Evolutionary conservation across 2,113 vertebrate genomes (phyloP), one percentile per base, ranked within the genome.

Genomic region (Oreochromis niloticus): DNA sequence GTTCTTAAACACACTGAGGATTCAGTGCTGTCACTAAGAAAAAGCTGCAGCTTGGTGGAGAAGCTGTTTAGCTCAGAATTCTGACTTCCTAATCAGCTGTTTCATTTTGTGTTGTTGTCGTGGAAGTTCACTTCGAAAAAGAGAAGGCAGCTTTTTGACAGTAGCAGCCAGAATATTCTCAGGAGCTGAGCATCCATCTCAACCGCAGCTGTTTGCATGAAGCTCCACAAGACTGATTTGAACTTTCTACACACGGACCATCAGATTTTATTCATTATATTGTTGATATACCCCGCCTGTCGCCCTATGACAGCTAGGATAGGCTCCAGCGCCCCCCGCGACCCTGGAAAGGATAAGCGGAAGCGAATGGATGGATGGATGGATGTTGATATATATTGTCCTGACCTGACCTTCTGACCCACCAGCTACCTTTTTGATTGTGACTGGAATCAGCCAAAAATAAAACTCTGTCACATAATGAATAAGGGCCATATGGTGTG

Each of bases 1-100:
- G 75, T 84, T 87, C 86, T 84, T 55, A 84, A 88, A 91, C 84
- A 41, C 61, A 36, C 24, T 3, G 85, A 61, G 89, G 89, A 84
- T 81, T 75, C 50, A 2, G 54, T 2, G 56, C 84, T 19, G 86
- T 83, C 86, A 32, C 48, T 89, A 81, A 80, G 80, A 82, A n/a
- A 16, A 52, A n/a, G 52, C 41, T 4, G 34, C 27, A 24, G 63
- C 82, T 59, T 61, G 4, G n/a, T 16, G 63, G 19, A 75, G 54
- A 75, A 57, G 66, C 83, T 83, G 19, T 82, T 86, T 80, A 83
- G 73, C 84, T 73, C 48, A 9, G 8, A 83, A 52, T 66, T 83
- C 50, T 39, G 81, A 82, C 82, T 88, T 88, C 54, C 59, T 86
- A 19, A 85, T 81, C 80, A 85, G 27, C 79, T 80, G 39, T 71